Base-by-base conservation (phyloP, 2,888 invertebrate genomes). In the Gryllus longicercus region DNA sequence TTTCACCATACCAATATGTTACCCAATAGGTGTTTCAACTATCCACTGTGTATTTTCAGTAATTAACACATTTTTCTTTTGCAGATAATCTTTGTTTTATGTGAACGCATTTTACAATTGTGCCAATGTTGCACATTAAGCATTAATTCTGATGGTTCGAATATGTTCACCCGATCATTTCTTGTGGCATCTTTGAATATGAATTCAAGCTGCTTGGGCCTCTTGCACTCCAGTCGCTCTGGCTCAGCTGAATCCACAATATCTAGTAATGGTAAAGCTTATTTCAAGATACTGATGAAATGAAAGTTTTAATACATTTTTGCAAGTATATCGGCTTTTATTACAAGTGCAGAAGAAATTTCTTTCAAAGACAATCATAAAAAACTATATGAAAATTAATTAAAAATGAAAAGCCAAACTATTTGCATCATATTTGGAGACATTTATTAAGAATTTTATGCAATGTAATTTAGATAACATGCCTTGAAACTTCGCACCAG, bases 31-130 rank as follows among this genome's bases (percentile, higher is more conserved):
- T 38, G 25, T 4, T 38, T 38, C 25, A 38, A 38, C 2, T 38
- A 38, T 38, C 25, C 3, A 38, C 4, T 38, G 25, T 38, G 4
- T 38, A 38, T 38, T 38, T 38, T 38, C 25, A 38, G 25, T 38
- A 38, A 4, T 38, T 2, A 38, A 38, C 25, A 38, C 25, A 38
- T 38, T 77, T 12, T 79, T 78, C 78, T 81, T 82, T 86, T 87
- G 16, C 87, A 95, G 94, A 91, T 95, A 83, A 87, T 95, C n/a
- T 94, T 93, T 87, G 89, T 91, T 82, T 89, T 94, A 80, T 95
- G 95, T 85, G 95, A 95, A 86, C 90, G 94, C 75, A 90, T 95
- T 50, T 89, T 95, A 23, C 91, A 92, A 84, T 87, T 95, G 5
- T 92, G 92, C 83, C 91, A 92, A 2, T 91, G 92, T 84, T 16